Percentiles rank a stretch among this genome's conserved stretches.
These are phyloP conservation scores for Lasiurus borealis DNA, from an alignment of 2,113 vertebrate species.

Conservation along the genomic window DNA sequence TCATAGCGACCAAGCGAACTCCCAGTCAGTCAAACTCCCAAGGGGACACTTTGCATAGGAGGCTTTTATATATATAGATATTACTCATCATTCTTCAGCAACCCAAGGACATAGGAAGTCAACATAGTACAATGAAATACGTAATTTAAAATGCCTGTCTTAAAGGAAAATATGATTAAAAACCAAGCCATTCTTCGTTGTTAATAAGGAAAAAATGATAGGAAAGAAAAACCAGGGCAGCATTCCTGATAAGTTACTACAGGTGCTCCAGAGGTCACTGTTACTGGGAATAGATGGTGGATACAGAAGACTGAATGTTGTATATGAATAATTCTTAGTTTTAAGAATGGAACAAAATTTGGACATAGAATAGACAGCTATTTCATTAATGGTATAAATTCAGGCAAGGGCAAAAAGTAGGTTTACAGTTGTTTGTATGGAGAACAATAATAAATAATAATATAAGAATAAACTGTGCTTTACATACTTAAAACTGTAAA, in stretches of 20 bases:
- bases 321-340: constrained; percentile 1
- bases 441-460: neutral
- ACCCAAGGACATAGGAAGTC: neutral
- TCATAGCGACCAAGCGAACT: too few species aligned
- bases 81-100: neutral
- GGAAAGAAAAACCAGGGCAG: neutral
- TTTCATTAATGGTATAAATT: constrained; percentile 14
- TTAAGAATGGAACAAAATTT: constrained; percentile 22
- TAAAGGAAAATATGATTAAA: too few species aligned
- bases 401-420: neutral
- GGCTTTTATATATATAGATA: neutral
- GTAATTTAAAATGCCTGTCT: too few species aligned
- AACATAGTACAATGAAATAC: too few species aligned
- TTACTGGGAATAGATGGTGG: constrained; percentile 1
- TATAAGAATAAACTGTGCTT: too few species aligned
- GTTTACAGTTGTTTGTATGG: neutral
- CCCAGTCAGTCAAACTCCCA: too few species aligned
- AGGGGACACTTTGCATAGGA: too few species aligned
- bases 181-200: too few species aligned
- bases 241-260: neutral
- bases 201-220: constrained; percentile 4
- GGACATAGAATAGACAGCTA: neutral
- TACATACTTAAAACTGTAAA: neutral
- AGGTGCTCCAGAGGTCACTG: constrained; percentile 3
- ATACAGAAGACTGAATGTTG: neutral